Base-by-base conservation (phyloP, 2,888 invertebrate genomes). In the Plagodis pulveraria region DNA sequence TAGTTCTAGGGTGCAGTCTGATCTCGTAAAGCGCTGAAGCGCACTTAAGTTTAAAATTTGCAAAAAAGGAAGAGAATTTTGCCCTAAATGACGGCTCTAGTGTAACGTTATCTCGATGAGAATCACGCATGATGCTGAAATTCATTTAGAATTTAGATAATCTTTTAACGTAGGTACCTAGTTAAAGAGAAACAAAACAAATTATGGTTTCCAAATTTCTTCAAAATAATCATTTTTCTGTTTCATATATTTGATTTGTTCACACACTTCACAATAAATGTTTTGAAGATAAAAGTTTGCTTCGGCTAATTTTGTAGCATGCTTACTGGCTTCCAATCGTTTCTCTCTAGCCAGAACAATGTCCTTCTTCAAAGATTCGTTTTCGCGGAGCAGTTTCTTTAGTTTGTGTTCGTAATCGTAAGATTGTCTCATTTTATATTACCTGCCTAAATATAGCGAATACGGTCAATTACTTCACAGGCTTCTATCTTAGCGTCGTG, bases 221-320 rank as follows among this genome's bases (percentile, higher is more conserved):
- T 36, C 36, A 5, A 6, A 41, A 41, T n/a, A 10, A 6, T 12
- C 45, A 34, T 9, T 34, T 10, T n/a, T 6, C 10, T 38, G 45
- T 69, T 75, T 80, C 47, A 87, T 71, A 11, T 63, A 67, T 36
- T 69, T 43, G 50, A 88, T 69, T 60, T 88, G 80, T 0, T 58
- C 49, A 36, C 66, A 67, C 0, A 80, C 74, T 64, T 83, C 76
- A n/a, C 62, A 54, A 5, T 88, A 73, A 58, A 74, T 65, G 41
- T 83, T 85, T 66, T 84, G 77, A 38, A 89, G 72, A 63, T 77
- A 80, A 61, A 71, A 85, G 57, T 91, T 91, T 0, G 77, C 72
- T 71, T 89, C 87, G 0, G 88, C 86, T 34, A 88, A 62, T 22
- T 43, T 72, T 36, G 72, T 67, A 0, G 90, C 86, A 12, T 79